phyloP scores from a whole-genome alignment of 2,888 invertebrate genomes.

The Dryobota labecula region DNA sequence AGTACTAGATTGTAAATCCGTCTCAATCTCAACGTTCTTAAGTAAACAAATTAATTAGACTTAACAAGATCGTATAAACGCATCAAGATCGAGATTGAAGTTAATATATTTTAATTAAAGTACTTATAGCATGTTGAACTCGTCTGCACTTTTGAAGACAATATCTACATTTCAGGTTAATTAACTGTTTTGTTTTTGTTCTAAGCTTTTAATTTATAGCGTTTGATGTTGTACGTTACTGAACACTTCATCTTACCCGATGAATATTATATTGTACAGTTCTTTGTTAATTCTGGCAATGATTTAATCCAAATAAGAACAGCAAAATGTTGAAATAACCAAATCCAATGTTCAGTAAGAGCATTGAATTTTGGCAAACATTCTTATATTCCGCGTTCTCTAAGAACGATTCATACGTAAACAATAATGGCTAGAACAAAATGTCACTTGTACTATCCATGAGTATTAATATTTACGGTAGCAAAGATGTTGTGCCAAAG shows the following conservation, averaged over 20 bases:
- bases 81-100: conserved; percentile 20
- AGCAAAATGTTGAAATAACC: neutral
- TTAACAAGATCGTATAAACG: conserved; percentile 22
- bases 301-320: neutral
- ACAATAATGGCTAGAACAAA: conserved; percentile 41
- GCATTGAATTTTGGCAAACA: conserved; percentile 15
- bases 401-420: conserved; percentile 33
- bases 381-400: conserved; percentile 18
- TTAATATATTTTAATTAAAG: conserved; percentile 17
- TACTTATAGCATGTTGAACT: conserved; percentile 22
- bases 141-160: conserved; percentile 24
- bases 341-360: conserved; percentile 5
- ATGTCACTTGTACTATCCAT: conserved; percentile 40
- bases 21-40: conserved; percentile 19
- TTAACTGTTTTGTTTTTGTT: conserved; percentile 14
- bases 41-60: neutral
- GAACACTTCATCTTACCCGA: neutral
- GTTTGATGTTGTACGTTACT: neutral
- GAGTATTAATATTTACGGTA: conserved; percentile 59
- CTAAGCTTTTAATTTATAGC: neutral
- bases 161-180: conserved; percentile 10
- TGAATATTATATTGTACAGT: neutral
- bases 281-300: neutral
- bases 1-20: conserved; percentile 6
- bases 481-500: conserved; percentile 58